A percentile compares a stretch with the other conserved stretches of the same genome.
phyloP scores from a whole-genome alignment of 2,888 invertebrate species.

The Itoplectis maculator region DNA sequence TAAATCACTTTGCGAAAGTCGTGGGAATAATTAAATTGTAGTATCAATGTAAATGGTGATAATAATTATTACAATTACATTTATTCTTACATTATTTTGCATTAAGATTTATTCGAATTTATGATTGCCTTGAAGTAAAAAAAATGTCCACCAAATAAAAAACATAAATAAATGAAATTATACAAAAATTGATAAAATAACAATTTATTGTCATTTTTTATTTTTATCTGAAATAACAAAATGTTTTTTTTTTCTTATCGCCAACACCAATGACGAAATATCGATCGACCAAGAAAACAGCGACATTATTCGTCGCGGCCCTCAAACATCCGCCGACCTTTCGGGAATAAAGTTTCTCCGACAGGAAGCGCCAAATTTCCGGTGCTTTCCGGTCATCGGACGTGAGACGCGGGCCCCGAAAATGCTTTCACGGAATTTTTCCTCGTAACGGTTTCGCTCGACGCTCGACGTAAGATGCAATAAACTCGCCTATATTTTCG shows the following conservation, averaged over 20 bases:
- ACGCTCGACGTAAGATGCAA: not conserved
- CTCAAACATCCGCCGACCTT: not conserved
- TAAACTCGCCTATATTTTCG: slow-evolving; percentile 4
- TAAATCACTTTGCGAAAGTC: no score
- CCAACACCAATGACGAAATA: not conserved
- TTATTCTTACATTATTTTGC: no score
- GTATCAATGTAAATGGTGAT: not conserved
- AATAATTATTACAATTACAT: not conserved
- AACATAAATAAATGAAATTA: not conserved
- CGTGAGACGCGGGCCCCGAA: slow-evolving; percentile 1
- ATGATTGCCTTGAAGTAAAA: no score
- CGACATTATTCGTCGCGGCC: not conserved
- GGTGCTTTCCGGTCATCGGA: slow-evolving; percentile 34
- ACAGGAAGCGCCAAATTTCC: slow-evolving; percentile 36
- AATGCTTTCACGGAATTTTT: not conserved
- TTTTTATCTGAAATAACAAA: no score
- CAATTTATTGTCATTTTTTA: no score
- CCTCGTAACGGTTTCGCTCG: not conserved
- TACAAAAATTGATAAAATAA: not conserved
- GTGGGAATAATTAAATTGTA: not conserved
- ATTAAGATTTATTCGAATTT: no score
- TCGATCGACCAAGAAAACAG: slow-evolving; percentile 2
- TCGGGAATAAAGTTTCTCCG: not conserved
- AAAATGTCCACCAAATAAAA: not conserved
- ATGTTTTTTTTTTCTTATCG: not conserved